Conservation (phyloP, 2,797 vertebrate species). For the Dicrostonyx torquatus region DNA sequence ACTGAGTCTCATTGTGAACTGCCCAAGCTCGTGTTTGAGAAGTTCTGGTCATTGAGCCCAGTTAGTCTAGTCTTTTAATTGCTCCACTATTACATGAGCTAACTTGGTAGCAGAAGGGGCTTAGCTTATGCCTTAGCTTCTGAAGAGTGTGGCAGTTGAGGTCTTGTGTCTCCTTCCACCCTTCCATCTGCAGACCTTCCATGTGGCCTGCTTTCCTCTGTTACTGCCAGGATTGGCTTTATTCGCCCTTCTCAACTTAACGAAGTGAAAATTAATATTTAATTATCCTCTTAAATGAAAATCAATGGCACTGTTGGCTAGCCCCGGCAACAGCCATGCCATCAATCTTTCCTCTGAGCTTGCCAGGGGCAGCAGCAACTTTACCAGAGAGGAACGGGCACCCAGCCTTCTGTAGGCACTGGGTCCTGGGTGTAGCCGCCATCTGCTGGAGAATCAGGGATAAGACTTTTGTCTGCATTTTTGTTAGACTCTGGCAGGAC, state of each 20-base stretch:
- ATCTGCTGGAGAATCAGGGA: slow-evolving; percentile 59
- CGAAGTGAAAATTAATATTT: slow-evolving; percentile 91
- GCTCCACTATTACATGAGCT: neutral
- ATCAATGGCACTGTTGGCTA: slow-evolving; percentile 84
- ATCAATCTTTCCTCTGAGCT: slow-evolving; percentile 69
- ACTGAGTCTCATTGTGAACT: slow-evolving; percentile 39
- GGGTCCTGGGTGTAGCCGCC: slow-evolving; percentile 53
- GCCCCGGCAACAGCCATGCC: slow-evolving; percentile 79
- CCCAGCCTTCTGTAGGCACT: neutral
- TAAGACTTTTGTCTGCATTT: slow-evolving; percentile 4
- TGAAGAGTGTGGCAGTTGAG: neutral
- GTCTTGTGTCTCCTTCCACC: neutral
- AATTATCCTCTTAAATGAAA: slow-evolving; percentile 89
- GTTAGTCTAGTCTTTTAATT: neutral
- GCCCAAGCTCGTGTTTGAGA: neutral
- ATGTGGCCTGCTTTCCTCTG: slow-evolving; percentile 77
- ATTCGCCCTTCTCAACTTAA: slow-evolving; percentile 86
- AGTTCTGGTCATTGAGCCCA: neutral
- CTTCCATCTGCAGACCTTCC: slow-evolving; percentile 66
- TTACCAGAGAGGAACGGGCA: neutral
- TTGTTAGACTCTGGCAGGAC: neutral
- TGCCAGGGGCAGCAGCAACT: slow-evolving; percentile 55
- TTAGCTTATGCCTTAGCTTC: neutral
- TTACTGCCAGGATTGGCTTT: slow-evolving; percentile 74
- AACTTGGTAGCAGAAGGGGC: neutral